Evolutionary conservation across 2,888 invertebrate species (phyloP), one percentile per base, ranked within the genome.

Genomic region (Lithodes maja): DNA sequence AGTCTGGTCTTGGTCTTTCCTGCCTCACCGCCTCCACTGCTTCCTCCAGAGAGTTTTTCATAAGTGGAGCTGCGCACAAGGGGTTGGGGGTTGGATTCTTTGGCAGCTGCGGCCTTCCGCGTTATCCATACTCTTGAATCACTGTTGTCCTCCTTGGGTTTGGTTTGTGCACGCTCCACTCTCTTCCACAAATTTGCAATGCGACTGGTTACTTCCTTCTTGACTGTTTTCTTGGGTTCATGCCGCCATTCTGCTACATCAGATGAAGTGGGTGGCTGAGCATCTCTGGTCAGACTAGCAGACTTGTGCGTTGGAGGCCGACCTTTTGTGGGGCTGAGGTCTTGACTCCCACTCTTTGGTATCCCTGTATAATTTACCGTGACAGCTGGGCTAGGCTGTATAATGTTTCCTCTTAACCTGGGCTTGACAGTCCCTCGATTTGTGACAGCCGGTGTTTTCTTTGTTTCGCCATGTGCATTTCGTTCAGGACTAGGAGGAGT

Each of bases 151-250:
- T 93, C 93, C 2, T 94, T 94, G 79, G 94, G 95, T 92, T 95
- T 95, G 88, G 95, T 95, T 89, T 96, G 92, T 3, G 92, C 92
- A 50, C 92, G 96, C 92, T 96, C 96, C 0, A 96, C 96, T 93
- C 95, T 96, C 93, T 96, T 97, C 97, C 97, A 97, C 17, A 97
- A 93, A 92, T 95, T 96, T 0, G 97, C 96, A 85, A 97, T 97
- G 93, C 96, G 97, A 93, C 97, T 97, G 12, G 96, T 96, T 0
- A 96, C 95, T 92, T 96, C 96, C 86, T 93, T 94, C 87, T 93
- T 96, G 2, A 85, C 82, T 86, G 79, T 92, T 79, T 90, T 90
- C 53, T 82, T 86, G 15, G 52, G 49, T 71, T 90, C 91, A 12
- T 85, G 77, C 3, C 84, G 86, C 90, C 90, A 90, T 75, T 90